Evolutionary conservation across 2,888 invertebrate species (phyloP), one percentile per base, ranked within the genome.

Genomic region (Drosophila nr. fundita): DNA sequence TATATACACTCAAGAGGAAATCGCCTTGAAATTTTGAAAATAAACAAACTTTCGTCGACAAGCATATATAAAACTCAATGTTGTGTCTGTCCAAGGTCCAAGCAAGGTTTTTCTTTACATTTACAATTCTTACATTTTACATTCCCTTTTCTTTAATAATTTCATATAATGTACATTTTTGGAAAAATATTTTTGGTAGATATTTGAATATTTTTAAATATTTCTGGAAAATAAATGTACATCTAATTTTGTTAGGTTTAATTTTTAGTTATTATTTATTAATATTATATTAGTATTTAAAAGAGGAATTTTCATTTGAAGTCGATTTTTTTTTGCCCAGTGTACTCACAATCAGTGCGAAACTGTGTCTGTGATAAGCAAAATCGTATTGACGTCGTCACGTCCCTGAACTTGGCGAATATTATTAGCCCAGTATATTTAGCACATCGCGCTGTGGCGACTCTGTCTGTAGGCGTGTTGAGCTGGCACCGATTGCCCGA

Each of bases 351-450:
- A 73, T 60, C 63, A 42, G 59, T 34, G 57, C 48, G 42, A 13
- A 18, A 10, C 49, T 21, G 48, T 40, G 49, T 32, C 29, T 30
- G 52, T 63, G 84, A 86, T 83, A 78, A 80, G 78, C 70, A 53
- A 5, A 58, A 68, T 34, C 36, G 15, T 60, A 45, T 32, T 53
- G 53, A 59, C 63, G 78, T 75, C 63, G 50, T 11, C 40, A 64
- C 38, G 72, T 66, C 72, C 87, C 57, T 82, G 82, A 87, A 87
- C 89, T 95, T 95, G 93, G 6, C 42, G 13, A 38, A 38, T 27
- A 38, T 38, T 55, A 68, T 58, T 61, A 76, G 50, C 53, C 10
- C 63, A 69, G 30, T 45, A 34, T 30, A 7, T 45, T 13, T 45
- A 45, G 21, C 7, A 4, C 13, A 21, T 7, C 21, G 3, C 2